Base-by-base conservation (phyloP, 1,140 invertebrate species). In the Artemia franciscana region DNA sequence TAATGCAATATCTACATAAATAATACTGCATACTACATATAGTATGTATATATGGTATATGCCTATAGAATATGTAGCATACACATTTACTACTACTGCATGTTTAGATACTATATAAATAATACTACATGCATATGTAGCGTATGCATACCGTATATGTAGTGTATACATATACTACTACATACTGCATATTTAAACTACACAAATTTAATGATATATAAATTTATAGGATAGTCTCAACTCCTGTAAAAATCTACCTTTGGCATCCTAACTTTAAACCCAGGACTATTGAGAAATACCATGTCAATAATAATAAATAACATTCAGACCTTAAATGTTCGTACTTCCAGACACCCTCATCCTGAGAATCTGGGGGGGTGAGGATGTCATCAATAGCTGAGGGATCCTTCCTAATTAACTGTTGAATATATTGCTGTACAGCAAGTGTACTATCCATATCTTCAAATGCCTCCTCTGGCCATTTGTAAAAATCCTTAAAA, bases 311-410 rank as follows among this genome's bases (percentile, higher is more conserved):
- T 39, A 5, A 24, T 5, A 4, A 25, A 25, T 30, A 69, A 60
- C 61, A 60, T 62, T 63, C 39, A 60, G 76, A 84, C 79, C 86
- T 80, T 28, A 99, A 78, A 78, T 99, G 96, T 78, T 99, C 96
- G 74, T 99, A 99, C 76, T 99, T 99, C 96, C 96, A 99, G 7
- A 98, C 93, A 30, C 94, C 94, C 76, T 98, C 93, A 73, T 99
- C 95, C 73, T 98, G 91, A 7, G 86, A 84, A 67, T 97, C 92
- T 18, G 96, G 96, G 74, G 94, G 90, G 67, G 83, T 91, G 12
- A 99, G 75, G 70, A 99, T 98, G 28, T 86, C 79, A 68, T 97
- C 93, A 61, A 98, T 85, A 76, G 94, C 91, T 23, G 84, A 80
- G 25, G 91, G 88, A 76, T 98, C 89, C 66, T 82, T 82, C 66